These are phyloP conservation scores for Heliconius ismenius DNA, from an alignment of 2,888 invertebrate genomes.

Conservation along the genomic window DNA sequence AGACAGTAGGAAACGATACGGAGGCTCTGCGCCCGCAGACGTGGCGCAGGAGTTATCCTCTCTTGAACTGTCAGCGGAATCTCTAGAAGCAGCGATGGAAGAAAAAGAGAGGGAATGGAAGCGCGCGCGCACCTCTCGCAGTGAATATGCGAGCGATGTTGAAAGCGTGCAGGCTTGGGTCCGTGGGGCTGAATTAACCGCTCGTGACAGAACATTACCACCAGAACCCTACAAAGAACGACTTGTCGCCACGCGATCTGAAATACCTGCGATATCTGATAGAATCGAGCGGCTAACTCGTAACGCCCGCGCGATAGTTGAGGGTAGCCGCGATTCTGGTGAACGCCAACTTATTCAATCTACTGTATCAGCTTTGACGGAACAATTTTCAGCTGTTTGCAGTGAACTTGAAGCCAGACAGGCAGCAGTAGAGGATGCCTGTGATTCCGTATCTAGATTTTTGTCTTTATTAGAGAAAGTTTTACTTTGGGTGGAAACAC, in stretches of 20 bases:
- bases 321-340: slow-evolving; percentile 88
- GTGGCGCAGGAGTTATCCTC: slow-evolving; percentile 90
- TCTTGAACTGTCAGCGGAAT: slow-evolving; percentile 91
- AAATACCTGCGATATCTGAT: slow-evolving; percentile 87
- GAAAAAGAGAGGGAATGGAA: slow-evolving; percentile 93
- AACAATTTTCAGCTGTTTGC: slow-evolving; percentile 89
- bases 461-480: slow-evolving; percentile 90
- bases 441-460: slow-evolving; percentile 94
- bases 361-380: slow-evolving; percentile 88
- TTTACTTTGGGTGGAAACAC: slow-evolving; percentile 91
- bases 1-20: slow-evolving; percentile 83
- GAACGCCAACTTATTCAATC: slow-evolving; percentile 89
- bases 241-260: slow-evolving; percentile 88
- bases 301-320: slow-evolving; percentile 89
- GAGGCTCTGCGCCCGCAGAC: slow-evolving; percentile 87
- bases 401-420: slow-evolving; percentile 91
- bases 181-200: slow-evolving; percentile 90
- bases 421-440: slow-evolving; percentile 90
- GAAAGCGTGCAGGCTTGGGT: slow-evolving; percentile 93
- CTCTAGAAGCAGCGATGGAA: slow-evolving; percentile 90
- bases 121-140: slow-evolving; percentile 90
- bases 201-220: slow-evolving; percentile 89
- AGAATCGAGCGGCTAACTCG: slow-evolving; percentile 89
- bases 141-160: slow-evolving; percentile 90
- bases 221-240: slow-evolving; percentile 90